Base-by-base conservation (phyloP, 2,888 invertebrate genomes). In the Dasypogon diadema region DNA sequence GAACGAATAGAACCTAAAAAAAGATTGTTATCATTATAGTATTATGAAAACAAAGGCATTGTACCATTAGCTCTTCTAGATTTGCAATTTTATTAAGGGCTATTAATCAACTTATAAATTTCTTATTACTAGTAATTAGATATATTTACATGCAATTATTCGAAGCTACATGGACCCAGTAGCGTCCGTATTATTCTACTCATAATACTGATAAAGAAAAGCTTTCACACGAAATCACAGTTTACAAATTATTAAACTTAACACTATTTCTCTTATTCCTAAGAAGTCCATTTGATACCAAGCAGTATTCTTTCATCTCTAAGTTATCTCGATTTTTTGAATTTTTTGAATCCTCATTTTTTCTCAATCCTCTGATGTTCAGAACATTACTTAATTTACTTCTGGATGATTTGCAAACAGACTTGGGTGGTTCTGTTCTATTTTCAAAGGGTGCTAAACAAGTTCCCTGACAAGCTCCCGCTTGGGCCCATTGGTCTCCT, bases 171-270 rank as follows among this genome's bases (percentile, higher is more conserved):
- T n/a, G n/a, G n/a, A n/a, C n/a, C n/a, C n/a, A n/a, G n/a, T n/a
- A n/a, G n/a, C n/a, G n/a, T n/a, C n/a, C n/a, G n/a, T n/a, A n/a
- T n/a, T n/a, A n/a, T n/a, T n/a, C n/a, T n/a, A n/a, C n/a, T n/a
- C n/a, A n/a, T n/a, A n/a, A n/a, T n/a, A n/a, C n/a, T n/a, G n/a
- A n/a, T n/a, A n/a, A n/a, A n/a, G n/a, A n/a, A n/a, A n/a, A n/a
- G n/a, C n/a, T n/a, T n/a, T n/a, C n/a, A 30, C 46, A 75, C 12
- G 37, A 68, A 77, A 77, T 77, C 75, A 75, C 77, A 77, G 65
- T 73, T 75, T 68, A 77, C 58, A 77, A 75, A 54, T 77, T 77
- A 73, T 77, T 77, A 48, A 77, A 77, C 34, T 68, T 75, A n/a
- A 75, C 77, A 37, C 10, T 73, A 48, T 46, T 58, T 26, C 37